Evolutionary conservation across 2,113 vertebrate genomes (phyloP), one percentile per base, ranked within the genome.

Genomic region (Balaeniceps rex): DNA sequence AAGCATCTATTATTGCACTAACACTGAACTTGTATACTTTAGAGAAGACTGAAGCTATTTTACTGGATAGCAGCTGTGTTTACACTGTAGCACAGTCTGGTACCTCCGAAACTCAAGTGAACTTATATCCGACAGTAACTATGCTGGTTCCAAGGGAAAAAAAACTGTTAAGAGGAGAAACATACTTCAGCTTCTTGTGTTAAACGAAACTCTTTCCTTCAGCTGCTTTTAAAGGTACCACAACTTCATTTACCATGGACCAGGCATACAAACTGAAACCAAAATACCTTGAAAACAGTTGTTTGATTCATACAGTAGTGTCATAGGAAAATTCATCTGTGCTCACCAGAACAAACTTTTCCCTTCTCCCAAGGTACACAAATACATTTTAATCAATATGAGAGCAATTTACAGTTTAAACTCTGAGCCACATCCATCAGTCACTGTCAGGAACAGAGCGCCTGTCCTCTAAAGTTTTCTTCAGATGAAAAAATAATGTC

Each of bases 1-100:
- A 87, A 79, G 74, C 44, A 94, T 83, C 86, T 94, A 91, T 94
- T 94, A 92, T 57, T 93, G 87, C 70, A 91, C 74, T 91, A 76
- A 91, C 88, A 92, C 47, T 71, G 86, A 93, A 95, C 88, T 87
- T 82, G 84, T 76, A 87, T 79, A 88, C 70, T 94, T 97, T 24
- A 88, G 61, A 92, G 76, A 92, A 95, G 86, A 94, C 77, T 87
- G 81, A 87, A 97, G 70, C 88, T 97, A 84, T 92, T 95, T 95
- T 88, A 90, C 86, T 92, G 60, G 2, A 83, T 0, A 95, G 86
- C 95, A 96, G 90, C 92, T 97, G 95, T 95, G 90, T 96, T 97
- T 97, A 96, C 91, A 96, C 89, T 95, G 71, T 64, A 96, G 94
- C 88, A 94, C 86, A 97, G 95, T 93, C 94, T 97, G 94, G 88